A percentile compares a stretch with the other conserved stretches of the same genome.
Evolutionary conservation across 2,113 vertebrate species (phyloP).

Genomic region (Sprattus sprattus): DNA sequence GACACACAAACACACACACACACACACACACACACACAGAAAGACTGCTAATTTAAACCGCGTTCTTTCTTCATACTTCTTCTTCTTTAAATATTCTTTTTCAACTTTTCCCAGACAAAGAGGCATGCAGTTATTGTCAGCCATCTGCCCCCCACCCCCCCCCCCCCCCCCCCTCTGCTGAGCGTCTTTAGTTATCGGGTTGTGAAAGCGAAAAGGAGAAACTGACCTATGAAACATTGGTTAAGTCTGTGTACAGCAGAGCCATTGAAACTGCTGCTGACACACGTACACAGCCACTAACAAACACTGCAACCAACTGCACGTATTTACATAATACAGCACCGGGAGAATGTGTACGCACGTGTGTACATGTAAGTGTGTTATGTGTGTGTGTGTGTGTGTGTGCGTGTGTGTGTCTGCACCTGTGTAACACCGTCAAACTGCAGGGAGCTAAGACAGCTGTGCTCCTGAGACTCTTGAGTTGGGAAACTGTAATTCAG

Average conservation of each 20-base stretch:
- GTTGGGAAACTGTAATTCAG: constrained; percentile 19
- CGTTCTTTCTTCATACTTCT: no score
- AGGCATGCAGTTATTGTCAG: no score
- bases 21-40: constrained; percentile 21
- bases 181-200: neutral
- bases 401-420: constrained; percentile 16
- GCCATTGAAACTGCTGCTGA: neutral
- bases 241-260: neutral
- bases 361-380: neutral
- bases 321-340: neutral
- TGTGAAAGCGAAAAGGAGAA: neutral
- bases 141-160: no score
- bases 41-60: no score
- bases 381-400: neutral
- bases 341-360: neutral
- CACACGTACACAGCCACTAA: no score
- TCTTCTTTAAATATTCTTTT: no score
- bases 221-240: neutral
- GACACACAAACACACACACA: constrained; percentile 21
- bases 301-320: no score
- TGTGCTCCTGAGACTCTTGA: neutral
- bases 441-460: constrained; percentile 25
- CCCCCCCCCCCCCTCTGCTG: neutral
- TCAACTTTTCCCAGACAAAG: no score
- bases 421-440: neutral